Percentiles rank a stretch among this genome's conserved stretches.
Evolutionary conservation across 2,113 vertebrate species (phyloP).

Genomic region (Myiozetetes cayanensis): DNA sequence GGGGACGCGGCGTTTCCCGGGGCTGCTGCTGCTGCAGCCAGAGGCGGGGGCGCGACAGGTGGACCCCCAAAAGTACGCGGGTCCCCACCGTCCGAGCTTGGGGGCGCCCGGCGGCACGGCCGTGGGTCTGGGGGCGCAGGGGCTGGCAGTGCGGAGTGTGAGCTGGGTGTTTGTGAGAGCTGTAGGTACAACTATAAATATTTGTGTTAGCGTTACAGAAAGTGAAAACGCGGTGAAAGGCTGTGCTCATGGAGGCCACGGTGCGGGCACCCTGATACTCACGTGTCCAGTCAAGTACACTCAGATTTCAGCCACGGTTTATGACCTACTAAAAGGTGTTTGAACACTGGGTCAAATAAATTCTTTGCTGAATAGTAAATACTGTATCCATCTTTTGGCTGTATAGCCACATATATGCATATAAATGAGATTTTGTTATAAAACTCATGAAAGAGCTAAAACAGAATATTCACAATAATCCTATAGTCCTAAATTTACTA

Average conservation of each 20-base stretch:
- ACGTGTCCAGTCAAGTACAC: rapidly evolving
- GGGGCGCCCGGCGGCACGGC: background rate
- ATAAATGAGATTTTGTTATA: background rate
- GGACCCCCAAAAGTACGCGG: rapidly evolving
- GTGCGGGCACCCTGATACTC: too few species aligned
- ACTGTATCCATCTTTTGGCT: background rate
- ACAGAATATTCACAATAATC: background rate
- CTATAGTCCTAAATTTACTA: background rate
- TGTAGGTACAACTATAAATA: too few species aligned
- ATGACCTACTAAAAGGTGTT: background rate
- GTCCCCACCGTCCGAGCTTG: background rate
- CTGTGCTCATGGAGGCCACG: background rate
- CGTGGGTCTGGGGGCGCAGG: background rate
- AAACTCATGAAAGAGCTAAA: background rate
- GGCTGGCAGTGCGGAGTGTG: background rate
- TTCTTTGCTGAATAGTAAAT: background rate
- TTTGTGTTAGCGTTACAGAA: rapidly evolving
- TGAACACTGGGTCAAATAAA: background rate
- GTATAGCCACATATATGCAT: too few species aligned
- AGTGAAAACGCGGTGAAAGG: background rate
- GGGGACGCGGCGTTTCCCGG: background rate
- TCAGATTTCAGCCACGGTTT: rapidly evolving
- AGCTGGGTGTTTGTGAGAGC: background rate
- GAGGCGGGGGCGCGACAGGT: rapidly evolving
- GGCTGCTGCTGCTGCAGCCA: too few species aligned